Evolutionary conservation across 37 sponge, comb jelly and placozoan species (phyloP), one percentile per base, ranked within the genome.

Genomic region (Bolinopsis microptera): DNA sequence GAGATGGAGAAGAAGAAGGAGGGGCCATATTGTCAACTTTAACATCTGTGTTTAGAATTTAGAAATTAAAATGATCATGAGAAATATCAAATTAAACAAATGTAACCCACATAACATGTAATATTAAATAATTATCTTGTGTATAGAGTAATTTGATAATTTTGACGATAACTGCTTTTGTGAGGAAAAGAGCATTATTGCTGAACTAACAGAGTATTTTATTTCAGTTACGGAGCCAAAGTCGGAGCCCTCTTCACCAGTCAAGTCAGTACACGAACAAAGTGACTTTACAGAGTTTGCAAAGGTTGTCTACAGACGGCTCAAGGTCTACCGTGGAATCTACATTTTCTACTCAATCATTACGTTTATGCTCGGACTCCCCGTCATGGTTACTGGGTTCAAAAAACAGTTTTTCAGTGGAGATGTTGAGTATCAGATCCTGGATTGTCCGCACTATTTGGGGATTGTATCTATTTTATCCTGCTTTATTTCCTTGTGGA

Each of bases 321-420:
- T 86, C n/a, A 86, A 86, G 61, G 35, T 86, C n/a, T 86, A 86
- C 48, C 90, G 90, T 28, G 90, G 90, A 26, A 86, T 86, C 30
- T 86, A 86, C 90, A 86, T 86, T n/a, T 86, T 86, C 61, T 86
- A 86, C 90, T 86, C 90, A 23, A 86, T 86, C 32, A 86, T 41
- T 48, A 86, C 61, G 16, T 86, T 86, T 38, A 86, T 86, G 90
- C 35, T 86, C 3, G 90, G 90, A 18, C 48, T 86, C 1, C 90
- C 90, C 13, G 90, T 86, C 30, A 86, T 41, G 41, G 90, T 86
- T 1, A 86, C 90, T 5, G 90, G 90, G 0, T 86, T 86, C 26
- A 86, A 86, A 86, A 86, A 86, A 24, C 90, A 86, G 30, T 86
- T 86, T 41, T 86, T 86, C 48, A 39, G 30, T n/a, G 61, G n/a